These are phyloP conservation scores for Gulo gulo DNA, from an alignment of 2,113 vertebrate genomes.

Conservation along the genomic window DNA sequence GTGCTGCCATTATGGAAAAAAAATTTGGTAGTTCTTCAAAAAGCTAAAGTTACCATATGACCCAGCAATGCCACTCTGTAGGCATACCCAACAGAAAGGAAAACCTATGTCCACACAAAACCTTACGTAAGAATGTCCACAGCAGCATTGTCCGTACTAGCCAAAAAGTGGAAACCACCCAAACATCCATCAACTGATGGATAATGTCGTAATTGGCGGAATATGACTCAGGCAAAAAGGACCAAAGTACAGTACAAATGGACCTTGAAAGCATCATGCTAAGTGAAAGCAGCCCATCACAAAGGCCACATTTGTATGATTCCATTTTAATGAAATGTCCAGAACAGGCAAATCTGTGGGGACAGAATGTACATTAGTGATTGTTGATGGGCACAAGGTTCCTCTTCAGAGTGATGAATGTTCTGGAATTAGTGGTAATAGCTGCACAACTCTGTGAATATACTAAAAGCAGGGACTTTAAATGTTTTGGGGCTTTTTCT, in stretches of 20 bases:
- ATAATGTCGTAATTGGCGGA: neutral
- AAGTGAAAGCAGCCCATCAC: constrained; percentile 14
- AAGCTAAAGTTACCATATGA: neutral
- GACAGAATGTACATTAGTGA: neutral
- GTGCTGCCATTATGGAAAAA: neutral
- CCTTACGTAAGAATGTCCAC: neutral
- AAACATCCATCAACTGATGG: neutral
- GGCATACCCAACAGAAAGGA: neutral
- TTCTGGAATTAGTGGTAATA: neutral
- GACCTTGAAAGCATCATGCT: neutral
- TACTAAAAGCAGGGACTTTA: neutral
- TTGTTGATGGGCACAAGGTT: neutral
- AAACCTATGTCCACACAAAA: neutral
- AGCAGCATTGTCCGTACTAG: neutral
- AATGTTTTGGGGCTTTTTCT: too few relatives aligned
- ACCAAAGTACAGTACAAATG: neutral
- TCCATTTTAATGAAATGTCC: neutral
- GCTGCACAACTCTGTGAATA: neutral
- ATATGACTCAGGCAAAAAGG: neutral
- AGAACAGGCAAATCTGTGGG: neutral
- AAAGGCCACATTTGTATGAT: neutral
- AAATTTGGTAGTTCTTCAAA: neutral
- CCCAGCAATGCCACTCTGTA: neutral
- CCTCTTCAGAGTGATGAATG: neutral
- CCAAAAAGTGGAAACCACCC: neutral